Evolutionary conservation across 2,888 invertebrate genomes (phyloP).

Genomic region (Autographa pulchrina): DNA sequence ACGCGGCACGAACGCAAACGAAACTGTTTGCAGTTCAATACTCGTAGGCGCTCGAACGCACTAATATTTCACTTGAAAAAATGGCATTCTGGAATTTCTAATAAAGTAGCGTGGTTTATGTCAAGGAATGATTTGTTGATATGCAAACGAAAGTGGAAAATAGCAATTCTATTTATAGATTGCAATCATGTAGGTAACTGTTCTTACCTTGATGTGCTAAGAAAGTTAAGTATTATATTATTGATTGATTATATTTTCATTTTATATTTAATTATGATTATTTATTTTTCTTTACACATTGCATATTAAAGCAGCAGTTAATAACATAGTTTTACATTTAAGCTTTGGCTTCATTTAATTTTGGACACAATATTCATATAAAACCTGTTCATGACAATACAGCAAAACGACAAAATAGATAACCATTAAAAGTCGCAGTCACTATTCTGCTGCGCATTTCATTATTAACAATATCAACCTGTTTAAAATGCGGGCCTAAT

Average conservation of each 20-base stretch:
- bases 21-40: slow-evolving; percentile 73
- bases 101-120: background rate
- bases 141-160: slow-evolving; percentile 2
- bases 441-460: slow-evolving; percentile 33
- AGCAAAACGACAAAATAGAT: background rate
- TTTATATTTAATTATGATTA: no score
- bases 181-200: background rate
- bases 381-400: background rate
- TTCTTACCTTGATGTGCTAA: background rate
- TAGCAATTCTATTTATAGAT: slow-evolving; percentile 1
- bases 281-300: no score
- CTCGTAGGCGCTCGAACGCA: slow-evolving; percentile 73
- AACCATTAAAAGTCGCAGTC: slow-evolving; percentile 30
- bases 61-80: slow-evolving; percentile 30
- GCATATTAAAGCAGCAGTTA: no score
- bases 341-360: background rate
- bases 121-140: background rate
- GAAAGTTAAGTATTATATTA: background rate
- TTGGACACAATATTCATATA: background rate
- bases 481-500: slow-evolving; percentile 66
- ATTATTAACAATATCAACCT: slow-evolving; percentile 53
- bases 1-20: slow-evolving; percentile 74
- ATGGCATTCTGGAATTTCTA: background rate
- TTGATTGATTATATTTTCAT: background rate
- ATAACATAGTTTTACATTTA: no score